A percentile compares a stretch with the other conserved stretches of the same genome.
Conservation (phyloP, 2,797 vertebrate species). For the Echeneis naucrates region DNA sequence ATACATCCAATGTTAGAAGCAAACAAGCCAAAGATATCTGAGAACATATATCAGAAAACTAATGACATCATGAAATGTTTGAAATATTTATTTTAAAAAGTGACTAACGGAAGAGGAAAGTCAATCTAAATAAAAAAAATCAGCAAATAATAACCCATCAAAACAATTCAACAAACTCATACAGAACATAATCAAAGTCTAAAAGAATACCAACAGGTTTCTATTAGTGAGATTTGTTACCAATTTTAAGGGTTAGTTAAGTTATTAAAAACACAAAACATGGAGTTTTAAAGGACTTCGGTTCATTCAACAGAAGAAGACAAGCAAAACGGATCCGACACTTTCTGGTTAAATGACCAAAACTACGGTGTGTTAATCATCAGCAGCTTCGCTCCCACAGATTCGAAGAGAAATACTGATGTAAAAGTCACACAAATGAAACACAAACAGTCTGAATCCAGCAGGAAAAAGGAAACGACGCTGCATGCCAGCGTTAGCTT, state of each 20-base stretch:
- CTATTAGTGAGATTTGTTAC: too few species aligned
- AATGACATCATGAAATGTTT: too few species aligned
- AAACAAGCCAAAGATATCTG: too few species aligned
- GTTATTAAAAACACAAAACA: accelerated
- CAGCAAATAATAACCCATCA: too few species aligned
- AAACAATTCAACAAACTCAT: too few species aligned
- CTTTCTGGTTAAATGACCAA: slow-evolving; percentile 1
- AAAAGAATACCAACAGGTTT: too few species aligned
- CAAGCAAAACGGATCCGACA: neutral
- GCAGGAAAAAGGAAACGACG: slow-evolving; percentile 73
- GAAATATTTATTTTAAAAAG: too few species aligned
- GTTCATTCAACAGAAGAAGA: neutral
- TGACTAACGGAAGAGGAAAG: too few species aligned
- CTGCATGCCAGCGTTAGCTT: slow-evolving; percentile 57
- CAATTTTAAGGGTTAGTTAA: neutral
- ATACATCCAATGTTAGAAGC: too few species aligned
- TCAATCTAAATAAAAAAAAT: too few species aligned
- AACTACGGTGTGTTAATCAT: accelerated
- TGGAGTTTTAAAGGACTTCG: neutral
- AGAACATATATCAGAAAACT: too few species aligned
- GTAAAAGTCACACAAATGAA: neutral
- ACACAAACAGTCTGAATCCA: neutral
- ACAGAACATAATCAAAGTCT: too few species aligned
- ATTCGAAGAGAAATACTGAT: accelerated
- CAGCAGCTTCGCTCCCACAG: accelerated